These are phyloP conservation scores for Butorides virescens DNA, from an alignment of 2,113 vertebrate species.

Conservation along the genomic window DNA sequence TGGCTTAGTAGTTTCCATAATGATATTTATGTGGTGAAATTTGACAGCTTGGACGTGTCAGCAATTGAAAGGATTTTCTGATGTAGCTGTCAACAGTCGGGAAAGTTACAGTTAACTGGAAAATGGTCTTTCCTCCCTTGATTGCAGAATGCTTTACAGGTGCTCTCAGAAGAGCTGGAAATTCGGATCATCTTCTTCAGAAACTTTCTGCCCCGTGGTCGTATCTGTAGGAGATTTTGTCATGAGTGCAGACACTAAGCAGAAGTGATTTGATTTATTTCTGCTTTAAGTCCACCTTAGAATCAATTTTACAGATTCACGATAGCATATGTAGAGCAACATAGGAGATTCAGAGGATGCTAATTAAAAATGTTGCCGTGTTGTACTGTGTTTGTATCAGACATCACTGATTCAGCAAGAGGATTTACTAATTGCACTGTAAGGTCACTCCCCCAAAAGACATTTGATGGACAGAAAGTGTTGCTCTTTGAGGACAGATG, in stretches of 20 bases:
- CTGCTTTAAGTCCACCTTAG: not conserved
- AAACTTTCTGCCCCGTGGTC: not conserved
- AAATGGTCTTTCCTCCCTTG: not conserved
- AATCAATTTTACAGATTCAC: not conserved
- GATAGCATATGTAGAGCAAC: not conserved
- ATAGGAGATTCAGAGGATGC: not conserved
- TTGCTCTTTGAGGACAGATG: not conserved
- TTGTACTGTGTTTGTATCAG: not conserved
- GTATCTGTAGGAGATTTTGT: not conserved
- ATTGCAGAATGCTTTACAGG: not conserved
- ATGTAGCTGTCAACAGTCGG: not conserved
- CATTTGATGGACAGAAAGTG: accelerated
- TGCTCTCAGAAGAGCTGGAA: not conserved
- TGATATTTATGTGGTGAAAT: not conserved
- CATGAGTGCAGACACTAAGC: accelerated
- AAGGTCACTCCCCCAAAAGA: not conserved
- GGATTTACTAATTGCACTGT: not conserved
- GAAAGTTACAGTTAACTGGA: not conserved
- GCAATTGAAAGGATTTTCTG: not conserved
- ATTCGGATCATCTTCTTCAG: not conserved
- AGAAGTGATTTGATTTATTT: not conserved
- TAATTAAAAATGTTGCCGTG: not conserved
- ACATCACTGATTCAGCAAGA: not conserved
- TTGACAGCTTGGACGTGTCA: not conserved
- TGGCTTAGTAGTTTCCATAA: not conserved